Conservation (phyloP, 1,140 invertebrate genomes). For the Plectrocnemia conspersa region DNA sequence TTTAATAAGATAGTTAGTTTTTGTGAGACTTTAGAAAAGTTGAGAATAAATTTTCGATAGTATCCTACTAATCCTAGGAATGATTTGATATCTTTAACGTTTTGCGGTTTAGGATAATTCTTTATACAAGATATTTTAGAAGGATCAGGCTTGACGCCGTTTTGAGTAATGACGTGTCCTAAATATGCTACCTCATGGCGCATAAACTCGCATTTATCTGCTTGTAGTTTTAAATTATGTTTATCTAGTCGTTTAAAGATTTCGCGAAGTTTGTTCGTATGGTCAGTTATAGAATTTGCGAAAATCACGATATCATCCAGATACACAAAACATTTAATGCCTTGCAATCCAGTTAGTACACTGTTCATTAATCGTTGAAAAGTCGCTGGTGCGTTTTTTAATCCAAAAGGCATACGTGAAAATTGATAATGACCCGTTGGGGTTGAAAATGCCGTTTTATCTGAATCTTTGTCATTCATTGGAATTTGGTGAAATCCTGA, state of each 20-base stretch:
- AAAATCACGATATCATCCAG: constrained; percentile 43
- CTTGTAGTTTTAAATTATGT: constrained; percentile 42
- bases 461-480: constrained; percentile 38
- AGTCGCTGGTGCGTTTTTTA: constrained; percentile 37
- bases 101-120: constrained; percentile 43
- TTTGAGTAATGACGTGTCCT: constrained; percentile 42
- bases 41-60: constrained; percentile 39
- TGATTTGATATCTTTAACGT: constrained; percentile 40
- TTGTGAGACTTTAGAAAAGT: constrained; percentile 39
- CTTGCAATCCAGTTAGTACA: constrained; percentile 35
- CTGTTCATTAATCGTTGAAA: constrained; percentile 39
- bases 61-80: constrained; percentile 47
- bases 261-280: constrained; percentile 35
- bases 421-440: constrained; percentile 39
- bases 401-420: constrained; percentile 43
- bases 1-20: constrained; percentile 40
- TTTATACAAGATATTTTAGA: constrained; percentile 41
- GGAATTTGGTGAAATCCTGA: constrained; percentile 52
- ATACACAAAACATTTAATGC: constrained; percentile 40
- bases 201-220: constrained; percentile 41
- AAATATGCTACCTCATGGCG: constrained; percentile 44
- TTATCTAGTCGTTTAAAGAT: constrained; percentile 40
- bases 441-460: constrained; percentile 49
- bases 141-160: constrained; percentile 45
- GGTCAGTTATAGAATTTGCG: constrained; percentile 36